Evolutionary conservation across 2,797 vertebrate genomes (phyloP).

Genomic region (Podarcis siculus): DNA sequence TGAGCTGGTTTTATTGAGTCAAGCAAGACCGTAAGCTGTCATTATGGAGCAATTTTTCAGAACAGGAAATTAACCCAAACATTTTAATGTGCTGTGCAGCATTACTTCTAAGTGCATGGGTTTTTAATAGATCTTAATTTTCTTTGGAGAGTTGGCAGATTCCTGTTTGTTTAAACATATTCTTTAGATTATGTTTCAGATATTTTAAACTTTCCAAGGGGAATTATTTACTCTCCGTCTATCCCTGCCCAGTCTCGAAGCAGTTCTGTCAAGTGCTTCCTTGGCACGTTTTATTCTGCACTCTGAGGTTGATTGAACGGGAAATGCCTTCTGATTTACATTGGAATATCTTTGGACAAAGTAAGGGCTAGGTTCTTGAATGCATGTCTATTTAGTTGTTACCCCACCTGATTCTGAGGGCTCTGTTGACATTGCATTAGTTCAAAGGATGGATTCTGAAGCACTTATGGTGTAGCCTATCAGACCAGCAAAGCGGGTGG

Average conservation of each 20-base stretch:
- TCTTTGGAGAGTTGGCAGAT: constrained; percentile 8
- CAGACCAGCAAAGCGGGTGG: neutral
- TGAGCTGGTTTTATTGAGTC: neutral
- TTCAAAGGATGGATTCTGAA: neutral
- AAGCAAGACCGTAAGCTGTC: constrained; percentile 6
- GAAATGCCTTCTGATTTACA: neutral
- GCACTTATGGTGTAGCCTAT: neutral
- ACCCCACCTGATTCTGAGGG: neutral
- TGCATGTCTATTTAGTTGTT: neutral
- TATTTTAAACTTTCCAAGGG: neutral
- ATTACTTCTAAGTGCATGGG: neutral
- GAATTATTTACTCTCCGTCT: constrained; percentile 18
- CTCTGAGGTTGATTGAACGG: neutral
- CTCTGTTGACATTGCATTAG: neutral
- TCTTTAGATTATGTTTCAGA: constrained; percentile 26
- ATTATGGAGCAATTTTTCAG: constrained; percentile 21
- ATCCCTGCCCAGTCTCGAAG: neutral
- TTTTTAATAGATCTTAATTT: constrained; percentile 23
- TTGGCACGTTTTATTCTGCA: neutral
- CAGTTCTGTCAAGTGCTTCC: neutral
- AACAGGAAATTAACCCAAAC: constrained; percentile 17
- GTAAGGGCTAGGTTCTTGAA: neutral
- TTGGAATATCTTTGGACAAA: neutral
- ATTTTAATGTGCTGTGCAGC: neutral
- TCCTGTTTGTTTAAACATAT: constrained; percentile 39